Evolutionary conservation across 2,113 vertebrate species (phyloP).

Genomic region (Columba janthina): DNA sequence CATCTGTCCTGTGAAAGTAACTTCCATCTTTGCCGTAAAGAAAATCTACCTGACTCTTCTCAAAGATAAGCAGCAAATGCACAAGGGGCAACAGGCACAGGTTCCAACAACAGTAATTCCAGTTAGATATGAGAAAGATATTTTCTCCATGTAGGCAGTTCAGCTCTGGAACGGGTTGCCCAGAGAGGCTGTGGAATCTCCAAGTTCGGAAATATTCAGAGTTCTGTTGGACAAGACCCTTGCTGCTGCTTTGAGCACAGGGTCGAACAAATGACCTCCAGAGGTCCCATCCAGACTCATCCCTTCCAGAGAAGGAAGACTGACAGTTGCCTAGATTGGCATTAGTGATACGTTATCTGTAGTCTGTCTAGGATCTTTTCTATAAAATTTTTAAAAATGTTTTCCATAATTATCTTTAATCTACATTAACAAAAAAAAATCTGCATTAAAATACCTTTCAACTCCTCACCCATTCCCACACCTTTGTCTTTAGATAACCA

Average conservation of each 20-base stretch:
- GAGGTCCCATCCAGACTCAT: not conserved
- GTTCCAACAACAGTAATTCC: not conserved
- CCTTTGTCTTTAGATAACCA: not conserved
- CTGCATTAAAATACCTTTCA: not conserved
- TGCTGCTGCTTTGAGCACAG: not conserved
- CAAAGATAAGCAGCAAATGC: not conserved
- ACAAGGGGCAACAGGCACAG: accelerated
- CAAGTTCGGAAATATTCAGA: not conserved
- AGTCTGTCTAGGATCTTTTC: not conserved
- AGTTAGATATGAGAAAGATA: not conserved
- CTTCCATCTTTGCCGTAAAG: not conserved
- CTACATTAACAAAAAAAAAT: not conserved
- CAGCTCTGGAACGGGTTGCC: accelerated
- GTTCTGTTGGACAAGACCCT: not conserved
- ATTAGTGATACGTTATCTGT: not conserved
- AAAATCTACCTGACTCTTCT: not conserved
- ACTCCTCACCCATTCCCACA: not conserved
- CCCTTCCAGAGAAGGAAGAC: not conserved
- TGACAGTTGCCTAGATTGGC: not conserved
- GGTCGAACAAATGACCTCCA: not conserved
- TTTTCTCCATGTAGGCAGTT: not conserved
- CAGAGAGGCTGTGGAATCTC: not conserved
- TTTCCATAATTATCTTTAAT: not conserved
- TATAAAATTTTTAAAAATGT: not conserved
- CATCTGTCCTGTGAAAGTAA: not conserved